Evolutionary conservation across 2,797 vertebrate genomes (phyloP).

Genomic region (Lepilemur ruficaudatus): DNA sequence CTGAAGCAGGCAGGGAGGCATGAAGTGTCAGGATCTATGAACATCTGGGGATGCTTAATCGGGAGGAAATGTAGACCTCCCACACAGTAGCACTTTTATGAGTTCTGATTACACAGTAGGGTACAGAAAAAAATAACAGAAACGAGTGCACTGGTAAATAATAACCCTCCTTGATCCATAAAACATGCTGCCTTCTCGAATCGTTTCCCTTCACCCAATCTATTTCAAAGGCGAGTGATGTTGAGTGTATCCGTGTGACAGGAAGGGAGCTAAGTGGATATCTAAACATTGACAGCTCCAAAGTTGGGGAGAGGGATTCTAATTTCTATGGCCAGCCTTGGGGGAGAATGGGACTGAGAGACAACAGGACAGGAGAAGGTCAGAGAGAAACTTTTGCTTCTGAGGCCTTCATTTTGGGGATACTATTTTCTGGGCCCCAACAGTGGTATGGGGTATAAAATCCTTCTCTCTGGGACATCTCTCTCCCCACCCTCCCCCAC

Average conservation of each 20-base stretch:
- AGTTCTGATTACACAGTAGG: conserved; percentile 68
- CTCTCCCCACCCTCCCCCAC: neutral
- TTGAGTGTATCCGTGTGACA: neutral
- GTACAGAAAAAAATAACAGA: conserved; percentile 60
- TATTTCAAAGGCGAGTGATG: neutral
- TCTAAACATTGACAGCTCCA: neutral
- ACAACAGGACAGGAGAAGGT: neutral
- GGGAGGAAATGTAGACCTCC: conserved; percentile 72
- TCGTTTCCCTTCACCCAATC: neutral
- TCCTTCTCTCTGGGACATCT: neutral
- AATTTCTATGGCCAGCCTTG: neutral
- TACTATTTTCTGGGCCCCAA: neutral
- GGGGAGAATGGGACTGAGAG: neutral
- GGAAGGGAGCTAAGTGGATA: neutral
- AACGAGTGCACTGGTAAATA: conserved; percentile 11
- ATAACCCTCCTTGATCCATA: neutral
- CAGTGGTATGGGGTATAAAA: neutral
- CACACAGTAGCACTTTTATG: conserved; percentile 74
- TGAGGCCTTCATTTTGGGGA: neutral
- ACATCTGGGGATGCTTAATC: conserved; percentile 74
- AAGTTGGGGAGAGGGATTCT: neutral
- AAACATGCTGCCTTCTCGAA: neutral
- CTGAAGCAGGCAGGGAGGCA: neutral
- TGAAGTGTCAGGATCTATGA: neutral
- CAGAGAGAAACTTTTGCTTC: neutral